Evolutionary conservation across 1,140 invertebrate species (phyloP).

Genomic region (Triops cancriformis): DNA sequence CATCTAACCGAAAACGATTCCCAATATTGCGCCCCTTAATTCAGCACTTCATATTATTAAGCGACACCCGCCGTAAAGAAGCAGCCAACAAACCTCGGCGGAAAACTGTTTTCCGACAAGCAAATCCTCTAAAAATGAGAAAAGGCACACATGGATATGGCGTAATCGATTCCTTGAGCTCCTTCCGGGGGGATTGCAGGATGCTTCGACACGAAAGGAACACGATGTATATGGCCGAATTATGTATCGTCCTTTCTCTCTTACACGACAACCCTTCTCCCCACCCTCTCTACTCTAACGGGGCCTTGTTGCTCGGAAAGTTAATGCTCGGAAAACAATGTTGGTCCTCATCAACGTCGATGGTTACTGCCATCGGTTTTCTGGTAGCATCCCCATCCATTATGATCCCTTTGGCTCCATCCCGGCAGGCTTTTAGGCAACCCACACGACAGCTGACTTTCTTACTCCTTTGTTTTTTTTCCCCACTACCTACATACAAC

Average conservation of each 20-base stretch:
- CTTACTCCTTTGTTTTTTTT: not conserved
- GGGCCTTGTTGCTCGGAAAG: not conserved
- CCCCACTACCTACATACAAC: not conserved
- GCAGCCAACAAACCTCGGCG: no score
- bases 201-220: not conserved
- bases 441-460: slow-evolving; percentile 6
- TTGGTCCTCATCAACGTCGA: not conserved
- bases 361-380: slow-evolving; percentile 2
- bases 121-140: not conserved
- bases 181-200: not conserved
- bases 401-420: not conserved
- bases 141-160: not conserved
- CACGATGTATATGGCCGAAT: not conserved
- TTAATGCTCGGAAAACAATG: slow-evolving; percentile 14
- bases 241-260: not conserved
- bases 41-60: no score
- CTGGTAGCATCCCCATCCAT: not conserved
- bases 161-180: not conserved
- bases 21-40: no score
- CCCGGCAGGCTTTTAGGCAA: not conserved
- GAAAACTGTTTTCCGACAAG: no score
- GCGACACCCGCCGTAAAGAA: no score
- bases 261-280: not conserved
- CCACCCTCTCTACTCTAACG: not conserved
- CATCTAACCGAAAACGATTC: no score